Evolutionary conservation across 2,113 vertebrate species (phyloP).

Genomic region (Anguilla japonica): DNA sequence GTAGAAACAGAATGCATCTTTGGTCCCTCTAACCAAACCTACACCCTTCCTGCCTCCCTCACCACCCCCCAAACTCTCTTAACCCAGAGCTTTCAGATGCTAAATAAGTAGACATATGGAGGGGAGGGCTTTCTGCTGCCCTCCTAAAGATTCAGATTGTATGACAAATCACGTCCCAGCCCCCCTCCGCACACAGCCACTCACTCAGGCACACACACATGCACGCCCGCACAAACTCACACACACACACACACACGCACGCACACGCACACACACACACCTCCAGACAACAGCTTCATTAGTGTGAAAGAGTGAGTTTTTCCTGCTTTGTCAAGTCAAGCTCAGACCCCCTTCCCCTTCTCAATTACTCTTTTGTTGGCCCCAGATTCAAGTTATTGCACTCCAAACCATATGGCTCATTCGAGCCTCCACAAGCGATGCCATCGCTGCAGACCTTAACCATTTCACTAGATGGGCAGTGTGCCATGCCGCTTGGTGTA

Average conservation of each 20-base stretch:
- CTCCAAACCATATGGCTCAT: constrained; percentile 66
- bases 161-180: constrained; percentile 76
- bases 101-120: constrained; percentile 78
- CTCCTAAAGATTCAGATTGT: constrained; percentile 80
- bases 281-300: constrained; percentile 76
- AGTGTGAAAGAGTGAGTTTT: constrained; percentile 72
- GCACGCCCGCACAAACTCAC: neutral
- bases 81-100: constrained; percentile 72
- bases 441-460: constrained; percentile 12
- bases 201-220: constrained; percentile 16
- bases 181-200: constrained; percentile 27
- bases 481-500: neutral
- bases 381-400: constrained; percentile 68
- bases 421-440: constrained; percentile 44
- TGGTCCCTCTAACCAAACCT: constrained; percentile 39
- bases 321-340: constrained; percentile 73
- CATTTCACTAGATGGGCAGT: constrained; percentile 4
- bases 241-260: constrained; percentile 34
- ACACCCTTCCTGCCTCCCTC: constrained; percentile 13
- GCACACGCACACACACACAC: constrained; percentile 30
- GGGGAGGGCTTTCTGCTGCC: constrained; percentile 71
- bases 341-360: constrained; percentile 63
- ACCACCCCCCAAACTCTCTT: constrained; percentile 29
- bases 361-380: constrained; percentile 71
- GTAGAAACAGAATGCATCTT: constrained; percentile 30